Conservation (phyloP, 2,797 vertebrate genomes). For the Yasuhikotakia modesta region DNA sequence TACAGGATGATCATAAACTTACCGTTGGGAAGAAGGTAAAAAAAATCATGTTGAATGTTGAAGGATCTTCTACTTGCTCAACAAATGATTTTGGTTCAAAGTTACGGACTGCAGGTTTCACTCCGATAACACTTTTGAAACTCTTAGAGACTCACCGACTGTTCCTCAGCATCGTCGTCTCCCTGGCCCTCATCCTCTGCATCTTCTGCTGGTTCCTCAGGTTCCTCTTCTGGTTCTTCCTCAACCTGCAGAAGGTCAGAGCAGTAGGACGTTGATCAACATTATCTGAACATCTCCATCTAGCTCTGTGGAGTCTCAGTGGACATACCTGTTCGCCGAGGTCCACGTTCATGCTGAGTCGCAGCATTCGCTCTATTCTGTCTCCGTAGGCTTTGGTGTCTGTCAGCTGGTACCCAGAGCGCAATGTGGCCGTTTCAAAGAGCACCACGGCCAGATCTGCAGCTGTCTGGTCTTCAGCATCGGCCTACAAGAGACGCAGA, state of each 20-base stretch:
- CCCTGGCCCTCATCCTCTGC: conserved; percentile 78
- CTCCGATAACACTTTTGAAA: too few species aligned
- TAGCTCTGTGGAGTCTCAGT: not conserved
- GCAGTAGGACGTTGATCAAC: conserved; percentile 4
- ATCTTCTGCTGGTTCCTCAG: conserved; percentile 80
- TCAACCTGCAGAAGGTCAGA: conserved; percentile 78
- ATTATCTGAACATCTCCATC: not conserved
- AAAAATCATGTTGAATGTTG: too few species aligned
- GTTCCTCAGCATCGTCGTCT: conserved; percentile 77
- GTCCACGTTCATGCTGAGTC: conserved; percentile 91
- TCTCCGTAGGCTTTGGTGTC: conserved; percentile 96
- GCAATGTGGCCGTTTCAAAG: conserved; percentile 93
- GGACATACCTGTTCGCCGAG: conserved; percentile 78
- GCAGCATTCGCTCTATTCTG: conserved; percentile 96
- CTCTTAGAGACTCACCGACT: conserved; percentile 69
- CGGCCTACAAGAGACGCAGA: conserved; percentile 75
- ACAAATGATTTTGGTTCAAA: too few species aligned
- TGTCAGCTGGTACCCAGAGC: conserved; percentile 91
- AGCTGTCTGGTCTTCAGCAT: conserved; percentile 90
- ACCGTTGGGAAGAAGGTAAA: too few species aligned
- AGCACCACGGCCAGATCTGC: conserved; percentile 91
- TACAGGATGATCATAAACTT: too few species aligned
- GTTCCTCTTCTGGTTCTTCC: conserved; percentile 91
- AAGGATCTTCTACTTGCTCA: too few species aligned
- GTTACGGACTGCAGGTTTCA: too few species aligned